Evolutionary conservation across 2,888 invertebrate genomes (phyloP).

Genomic region (Caenorhabditis auriculariae): DNA sequence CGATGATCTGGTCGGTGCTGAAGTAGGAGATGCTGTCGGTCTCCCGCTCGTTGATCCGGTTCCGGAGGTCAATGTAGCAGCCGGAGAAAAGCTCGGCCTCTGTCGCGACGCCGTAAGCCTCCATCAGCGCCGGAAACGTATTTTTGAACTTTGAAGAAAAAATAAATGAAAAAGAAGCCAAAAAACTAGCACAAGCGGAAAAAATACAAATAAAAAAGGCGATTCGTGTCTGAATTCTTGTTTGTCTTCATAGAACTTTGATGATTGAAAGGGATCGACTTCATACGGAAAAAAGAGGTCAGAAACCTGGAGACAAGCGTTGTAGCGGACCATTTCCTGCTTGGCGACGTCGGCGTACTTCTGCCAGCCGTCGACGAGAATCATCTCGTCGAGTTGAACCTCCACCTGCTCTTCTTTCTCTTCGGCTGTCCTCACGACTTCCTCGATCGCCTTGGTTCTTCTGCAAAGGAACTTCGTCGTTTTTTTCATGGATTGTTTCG

Average conservation of each 20-base stretch:
- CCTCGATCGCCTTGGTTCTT: slow-evolving; percentile 33
- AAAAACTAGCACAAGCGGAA: slow-evolving; percentile 1
- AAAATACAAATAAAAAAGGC: background rate
- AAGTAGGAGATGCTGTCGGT: slow-evolving; percentile 58
- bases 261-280: too few species aligned
- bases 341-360: slow-evolving; percentile 14
- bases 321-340: slow-evolving; percentile 27
- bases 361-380: slow-evolving; percentile 17
- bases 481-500: too few species aligned
- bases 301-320: slow-evolving; percentile 24
- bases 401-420: slow-evolving; percentile 24
- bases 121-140: slow-evolving; percentile 38
- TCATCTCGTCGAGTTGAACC: slow-evolving; percentile 11
- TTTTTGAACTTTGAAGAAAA: background rate
- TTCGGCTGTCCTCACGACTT: slow-evolving; percentile 38
- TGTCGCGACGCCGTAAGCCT: slow-evolving; percentile 51
- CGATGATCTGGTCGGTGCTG: slow-evolving; percentile 55
- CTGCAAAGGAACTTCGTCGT: too few species aligned
- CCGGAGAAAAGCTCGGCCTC: slow-evolving; percentile 58
- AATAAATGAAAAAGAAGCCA: too few species aligned
- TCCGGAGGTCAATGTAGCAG: slow-evolving; percentile 42
- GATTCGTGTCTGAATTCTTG: too few species aligned
- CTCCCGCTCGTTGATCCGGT: slow-evolving; percentile 54
- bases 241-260: too few species aligned
- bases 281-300: too few species aligned